Base-by-base conservation (phyloP, 2,797 vertebrate genomes). In the Rhynchotus rufescens region DNA sequence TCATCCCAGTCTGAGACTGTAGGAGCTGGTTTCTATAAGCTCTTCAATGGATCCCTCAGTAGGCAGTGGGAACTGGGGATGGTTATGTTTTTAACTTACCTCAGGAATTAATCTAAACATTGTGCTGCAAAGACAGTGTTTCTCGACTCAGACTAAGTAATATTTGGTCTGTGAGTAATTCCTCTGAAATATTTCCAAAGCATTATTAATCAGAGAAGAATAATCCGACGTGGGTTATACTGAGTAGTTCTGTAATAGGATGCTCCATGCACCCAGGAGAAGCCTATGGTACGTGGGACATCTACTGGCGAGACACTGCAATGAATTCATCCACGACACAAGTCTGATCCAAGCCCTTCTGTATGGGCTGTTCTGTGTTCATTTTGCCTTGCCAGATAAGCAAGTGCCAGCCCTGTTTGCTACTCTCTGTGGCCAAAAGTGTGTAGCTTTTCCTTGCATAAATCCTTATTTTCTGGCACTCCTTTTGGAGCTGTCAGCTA, bases 251-350 rank as follows among this genome's bases (percentile, higher is more conserved):
- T 10, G 0, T 61, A 52, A 12, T 2, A 47, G n/a, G 34, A 23
- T 67, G 51, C 60, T 86, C 9, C 22, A 6, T 1, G 15, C 15
- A 28, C 1, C 15, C 5, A 49, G 42, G 21, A 60, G 69, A 92
- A 87, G 40, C 59, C 34, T 86, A 45, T 82, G 68, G 52, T 62
- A 78, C 95, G 94, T 68, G 74, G 67, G 95, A 84, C 96, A 95
- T 68, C 96, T 97, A 9, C 87, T 96, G 96, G 91, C 2, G 28
- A 94, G 84, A 65, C 0, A 2, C 11, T 71, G 90, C n/a, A 92
- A 51, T 75, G 86, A 83, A 56, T 71, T 66, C 4, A 34, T 56
- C 32, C 59, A 0, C 6, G n/a, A 4, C 7, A 1, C 52, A 15
- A 71, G 7, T 38, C 45, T 76, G 45, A 20, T 78, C 28, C 28